These are phyloP conservation scores for Danaus melanippus DNA, from an alignment of 1,140 invertebrate genomes.

Conservation along the genomic window DNA sequence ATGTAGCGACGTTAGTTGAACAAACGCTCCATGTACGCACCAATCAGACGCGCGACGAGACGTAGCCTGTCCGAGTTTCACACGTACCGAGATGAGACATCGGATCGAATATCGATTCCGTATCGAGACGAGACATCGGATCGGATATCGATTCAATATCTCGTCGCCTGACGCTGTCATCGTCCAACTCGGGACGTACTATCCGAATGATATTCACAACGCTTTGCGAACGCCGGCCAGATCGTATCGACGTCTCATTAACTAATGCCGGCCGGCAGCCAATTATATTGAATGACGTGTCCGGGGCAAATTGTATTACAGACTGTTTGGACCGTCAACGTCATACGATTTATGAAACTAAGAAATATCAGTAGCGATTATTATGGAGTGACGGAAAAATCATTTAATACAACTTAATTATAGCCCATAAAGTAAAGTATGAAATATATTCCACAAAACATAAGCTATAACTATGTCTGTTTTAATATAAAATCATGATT, in stretches of 20 bases:
- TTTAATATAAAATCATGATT: too few species aligned
- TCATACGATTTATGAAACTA: too few species aligned
- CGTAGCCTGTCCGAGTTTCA: slow-evolving; percentile 30
- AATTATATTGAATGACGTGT: slow-evolving; percentile 59
- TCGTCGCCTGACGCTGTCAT: slow-evolving; percentile 46
- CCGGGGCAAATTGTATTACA: slow-evolving; percentile 48
- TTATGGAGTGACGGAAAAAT: too few species aligned
- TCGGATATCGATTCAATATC: slow-evolving; percentile 31
- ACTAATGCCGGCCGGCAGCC: slow-evolving; percentile 43
- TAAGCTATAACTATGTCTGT: too few species aligned
- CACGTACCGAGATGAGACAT: slow-evolving; percentile 32
- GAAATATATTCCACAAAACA: too few species aligned
- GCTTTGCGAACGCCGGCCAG: slow-evolving; percentile 41
- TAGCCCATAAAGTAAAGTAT: too few species aligned
- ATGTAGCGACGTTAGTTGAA: too few species aligned
- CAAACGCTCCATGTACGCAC: slow-evolving; percentile 22
- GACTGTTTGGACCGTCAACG: slow-evolving; percentile 23
- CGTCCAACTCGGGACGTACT: slow-evolving; percentile 30
- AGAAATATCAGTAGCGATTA: too few species aligned
- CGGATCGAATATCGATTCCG: slow-evolving; percentile 31
- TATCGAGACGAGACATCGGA: slow-evolving; percentile 30
- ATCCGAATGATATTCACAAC: slow-evolving; percentile 13
- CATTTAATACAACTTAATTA: too few species aligned
- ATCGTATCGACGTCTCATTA: slow-evolving; percentile 57
- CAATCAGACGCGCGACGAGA: slow-evolving; percentile 16